These are phyloP conservation scores for Conistra vaccinii DNA, from an alignment of 2,888 invertebrate species.

Conservation along the genomic window DNA sequence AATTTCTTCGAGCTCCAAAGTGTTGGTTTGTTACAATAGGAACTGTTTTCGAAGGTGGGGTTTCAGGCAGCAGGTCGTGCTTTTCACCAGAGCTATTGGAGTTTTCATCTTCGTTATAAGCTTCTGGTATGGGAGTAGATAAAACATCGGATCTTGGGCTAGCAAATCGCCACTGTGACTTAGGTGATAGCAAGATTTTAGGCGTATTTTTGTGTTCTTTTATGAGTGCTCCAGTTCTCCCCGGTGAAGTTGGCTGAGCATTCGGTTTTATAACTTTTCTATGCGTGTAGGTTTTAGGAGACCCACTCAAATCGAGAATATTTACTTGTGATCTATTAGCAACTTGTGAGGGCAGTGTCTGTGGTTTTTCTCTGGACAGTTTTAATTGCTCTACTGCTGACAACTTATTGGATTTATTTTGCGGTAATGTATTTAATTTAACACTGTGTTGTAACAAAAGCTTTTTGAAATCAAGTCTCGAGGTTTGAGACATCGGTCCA, in stretches of 20 bases:
- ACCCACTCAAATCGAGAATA: conserved; percentile 93
- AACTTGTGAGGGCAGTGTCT: conserved; percentile 76
- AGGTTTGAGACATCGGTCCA: conserved; percentile 93
- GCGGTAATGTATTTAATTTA: conserved; percentile 90
- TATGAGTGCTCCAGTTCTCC: conserved; percentile 87
- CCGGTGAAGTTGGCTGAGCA: conserved; percentile 88
- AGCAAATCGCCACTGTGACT: conserved; percentile 93
- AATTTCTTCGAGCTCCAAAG: conserved; percentile 86
- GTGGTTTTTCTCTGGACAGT: conserved; percentile 91
- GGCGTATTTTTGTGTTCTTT: conserved; percentile 90
- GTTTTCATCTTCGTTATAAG: conserved; percentile 94
- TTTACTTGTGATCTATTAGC: conserved; percentile 89
- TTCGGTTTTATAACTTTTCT: conserved; percentile 91
- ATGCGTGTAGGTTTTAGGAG: conserved; percentile 93
- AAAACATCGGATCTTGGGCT: conserved; percentile 95
- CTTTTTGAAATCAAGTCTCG: conserved; percentile 96
- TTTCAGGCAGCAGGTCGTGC: conserved; percentile 80
- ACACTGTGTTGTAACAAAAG: conserved; percentile 94
- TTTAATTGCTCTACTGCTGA: conserved; percentile 96
- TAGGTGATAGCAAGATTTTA: conserved; percentile 93
- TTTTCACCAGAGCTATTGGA: conserved; percentile 91
- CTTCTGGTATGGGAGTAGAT: conserved; percentile 96
- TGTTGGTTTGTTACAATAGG: conserved; percentile 88
- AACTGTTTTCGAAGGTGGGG: conserved; percentile 85
- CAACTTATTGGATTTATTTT: conserved; percentile 91